Conservation (phyloP, 1,140 invertebrate genomes). For the Carcinoscorpius rotundicauda region DNA sequence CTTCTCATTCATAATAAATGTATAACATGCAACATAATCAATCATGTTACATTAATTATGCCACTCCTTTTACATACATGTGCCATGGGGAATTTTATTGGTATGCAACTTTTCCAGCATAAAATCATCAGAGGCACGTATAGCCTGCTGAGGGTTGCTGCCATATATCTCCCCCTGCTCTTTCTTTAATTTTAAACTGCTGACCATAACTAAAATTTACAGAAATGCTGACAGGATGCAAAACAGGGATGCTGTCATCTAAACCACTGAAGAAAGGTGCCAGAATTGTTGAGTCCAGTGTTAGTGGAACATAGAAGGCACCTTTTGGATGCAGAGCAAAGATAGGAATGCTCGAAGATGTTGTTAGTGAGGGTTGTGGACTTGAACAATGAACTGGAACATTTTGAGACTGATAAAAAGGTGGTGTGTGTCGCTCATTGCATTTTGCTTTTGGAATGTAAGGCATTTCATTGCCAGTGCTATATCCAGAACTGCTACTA, state of each 20-base stretch:
- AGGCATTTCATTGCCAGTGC: slow-evolving; percentile 17
- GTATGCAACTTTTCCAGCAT: too few species aligned
- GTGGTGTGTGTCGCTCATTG: slow-evolving; percentile 24
- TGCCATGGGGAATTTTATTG: too few species aligned
- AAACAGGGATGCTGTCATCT: slow-evolving; percentile 40
- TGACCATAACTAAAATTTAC: slow-evolving; percentile 51
- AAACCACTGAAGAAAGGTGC: slow-evolving; percentile 49
- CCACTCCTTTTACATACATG: too few species aligned
- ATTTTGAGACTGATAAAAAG: slow-evolving; percentile 28
- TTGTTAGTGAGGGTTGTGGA: slow-evolving; percentile 15
- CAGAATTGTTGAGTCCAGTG: slow-evolving; percentile 63
- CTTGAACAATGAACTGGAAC: slow-evolving; percentile 22
- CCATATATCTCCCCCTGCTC: too few species aligned
- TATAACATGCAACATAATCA: too few species aligned
- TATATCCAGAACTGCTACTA: slow-evolving; percentile 17
- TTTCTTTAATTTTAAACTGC: too few species aligned
- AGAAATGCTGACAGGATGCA: slow-evolving; percentile 83
- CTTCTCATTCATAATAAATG: too few species aligned
- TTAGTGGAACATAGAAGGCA: slow-evolving; percentile 80
- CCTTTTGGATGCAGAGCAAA: slow-evolving; percentile 72
- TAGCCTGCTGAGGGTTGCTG: too few species aligned
- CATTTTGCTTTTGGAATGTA: background rate
- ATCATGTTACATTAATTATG: too few species aligned
- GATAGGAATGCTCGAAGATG: slow-evolving; percentile 47
- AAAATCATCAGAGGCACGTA: too few species aligned